These are phyloP conservation scores for Clostera curtula DNA, from an alignment of 2,888 invertebrate species.

Conservation along the genomic window DNA sequence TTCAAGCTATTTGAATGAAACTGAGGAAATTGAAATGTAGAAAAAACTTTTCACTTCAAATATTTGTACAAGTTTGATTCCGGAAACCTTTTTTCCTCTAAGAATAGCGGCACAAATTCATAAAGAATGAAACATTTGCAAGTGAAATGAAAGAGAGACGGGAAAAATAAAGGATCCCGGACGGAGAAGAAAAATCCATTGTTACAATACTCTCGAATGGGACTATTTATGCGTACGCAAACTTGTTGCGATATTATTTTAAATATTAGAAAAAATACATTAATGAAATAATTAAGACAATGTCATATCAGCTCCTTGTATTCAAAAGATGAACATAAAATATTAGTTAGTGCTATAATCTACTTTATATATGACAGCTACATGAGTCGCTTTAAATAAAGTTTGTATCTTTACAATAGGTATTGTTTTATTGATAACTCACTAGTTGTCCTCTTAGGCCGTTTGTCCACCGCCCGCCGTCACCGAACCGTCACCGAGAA, in stretches of 20 bases:
- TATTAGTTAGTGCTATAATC: too few relatives aligned
- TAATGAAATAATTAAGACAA: too few relatives aligned
- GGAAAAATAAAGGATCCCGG: constrained; percentile 51
- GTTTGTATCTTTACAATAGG: too few relatives aligned
- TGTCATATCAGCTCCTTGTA: too few relatives aligned
- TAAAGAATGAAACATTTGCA: constrained; percentile 65
- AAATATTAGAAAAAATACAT: too few relatives aligned
- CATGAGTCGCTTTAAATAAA: too few relatives aligned
- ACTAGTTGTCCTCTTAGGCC: too few relatives aligned
- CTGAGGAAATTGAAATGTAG: constrained; percentile 28
- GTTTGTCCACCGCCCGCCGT: too few relatives aligned
- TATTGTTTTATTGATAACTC: too few relatives aligned
- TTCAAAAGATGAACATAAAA: too few relatives aligned
- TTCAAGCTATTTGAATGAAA: constrained; percentile 8
- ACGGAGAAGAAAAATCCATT: constrained; percentile 53
- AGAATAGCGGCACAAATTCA: constrained; percentile 50
- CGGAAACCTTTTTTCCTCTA: constrained; percentile 39
- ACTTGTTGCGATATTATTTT: constrained; percentile 53
- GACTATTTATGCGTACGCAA: constrained; percentile 65
- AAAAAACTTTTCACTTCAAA: constrained; percentile 41
- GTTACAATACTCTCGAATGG: constrained; percentile 52
- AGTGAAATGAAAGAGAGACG: constrained; percentile 58
- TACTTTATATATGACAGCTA: too few relatives aligned
- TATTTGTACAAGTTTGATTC: constrained; percentile 54
- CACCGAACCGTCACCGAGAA: too few relatives aligned